Percentiles rank a stretch among this genome's conserved stretches.
Conservation (phyloP, 1,140 invertebrate genomes). For the Phenacoccus solenopsis region DNA sequence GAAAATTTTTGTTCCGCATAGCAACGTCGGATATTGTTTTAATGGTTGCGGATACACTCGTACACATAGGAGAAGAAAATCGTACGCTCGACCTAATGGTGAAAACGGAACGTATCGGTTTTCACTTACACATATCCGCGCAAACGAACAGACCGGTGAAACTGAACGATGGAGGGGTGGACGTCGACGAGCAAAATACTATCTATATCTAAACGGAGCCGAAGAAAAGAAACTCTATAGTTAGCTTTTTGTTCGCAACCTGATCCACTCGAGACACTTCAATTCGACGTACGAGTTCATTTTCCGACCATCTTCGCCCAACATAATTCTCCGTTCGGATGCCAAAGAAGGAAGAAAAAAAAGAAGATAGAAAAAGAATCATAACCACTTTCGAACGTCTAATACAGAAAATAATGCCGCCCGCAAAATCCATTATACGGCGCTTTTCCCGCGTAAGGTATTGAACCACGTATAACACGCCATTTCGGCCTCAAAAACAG, state of each 20-base stretch:
- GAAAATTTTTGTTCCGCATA: too few species aligned
- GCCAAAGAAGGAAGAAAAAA: neutral
- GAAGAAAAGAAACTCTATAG: neutral
- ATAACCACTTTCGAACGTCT: neutral
- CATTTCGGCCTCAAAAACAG: neutral
- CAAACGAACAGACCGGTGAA: too few species aligned
- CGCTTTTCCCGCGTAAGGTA: neutral
- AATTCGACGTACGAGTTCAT: neutral
- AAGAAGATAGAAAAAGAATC: too few species aligned
- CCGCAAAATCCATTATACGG: neutral
- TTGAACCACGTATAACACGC: neutral
- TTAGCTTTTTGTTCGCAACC: slow-evolving; percentile 1
- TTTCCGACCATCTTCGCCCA: neutral
- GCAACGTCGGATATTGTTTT: too few species aligned
- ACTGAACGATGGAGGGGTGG: too few species aligned
- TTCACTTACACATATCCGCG: neutral
- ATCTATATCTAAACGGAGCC: too few species aligned
- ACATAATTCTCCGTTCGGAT: neutral
- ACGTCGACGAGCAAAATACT: too few species aligned
- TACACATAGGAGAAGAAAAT: neutral
- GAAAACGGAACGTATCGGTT: neutral
- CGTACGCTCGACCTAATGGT: neutral
- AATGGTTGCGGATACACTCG: neutral
- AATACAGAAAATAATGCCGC: neutral
- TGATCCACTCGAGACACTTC: neutral